Base-by-base conservation (phyloP, 2,888 invertebrate species). In the Archips xylosteana region DNA sequence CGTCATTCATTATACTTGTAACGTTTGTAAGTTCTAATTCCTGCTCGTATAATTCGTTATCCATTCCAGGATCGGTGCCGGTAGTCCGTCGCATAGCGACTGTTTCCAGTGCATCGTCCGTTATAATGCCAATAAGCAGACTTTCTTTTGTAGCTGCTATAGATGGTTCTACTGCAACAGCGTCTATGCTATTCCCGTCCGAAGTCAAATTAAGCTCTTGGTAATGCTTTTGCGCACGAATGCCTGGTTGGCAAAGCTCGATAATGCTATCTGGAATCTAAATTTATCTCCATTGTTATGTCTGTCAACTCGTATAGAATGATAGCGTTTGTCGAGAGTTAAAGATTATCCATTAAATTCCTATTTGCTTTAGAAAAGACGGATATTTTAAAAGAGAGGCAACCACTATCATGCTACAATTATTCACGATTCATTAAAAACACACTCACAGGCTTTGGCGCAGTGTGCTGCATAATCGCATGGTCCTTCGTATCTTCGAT, bases 181-280 rank as follows among this genome's bases (percentile, higher is more conserved):
- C 70, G 71, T 65, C 51, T 70, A 62, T 71, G 66, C 36, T 72
- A 32, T 47, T 34, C 4, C 34, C 64, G 42, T 70, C 59, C 45
- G 10, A 34, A 10, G 47, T 67, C 54, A 70, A 36, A 49, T 34
- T 68, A 3, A 12, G 15, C 2, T 64, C 63, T 51, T 63, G 34
- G 12, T 61, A 62, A 47, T 62, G 12, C 66, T 72, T 61, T 63
- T 34, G 78, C 42, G 60, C 60, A 59, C 61, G 82, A 69, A 80
- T 70, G 75, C 84, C 84, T 75, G 84, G 81, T 23, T 86, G 77
- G 77, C 88, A 88, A 12, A 92, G 76, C 72, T 87, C 83, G 60
- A 88, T 86, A 42, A 90, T 79, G 78, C 84, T 90, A 77, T 80
- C 82, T 39, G 91, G 89, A 80, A 92, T 91, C 92, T 93, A 76